Conservation (phyloP, 1,140 invertebrate genomes). For the Nebria ingens region DNA sequence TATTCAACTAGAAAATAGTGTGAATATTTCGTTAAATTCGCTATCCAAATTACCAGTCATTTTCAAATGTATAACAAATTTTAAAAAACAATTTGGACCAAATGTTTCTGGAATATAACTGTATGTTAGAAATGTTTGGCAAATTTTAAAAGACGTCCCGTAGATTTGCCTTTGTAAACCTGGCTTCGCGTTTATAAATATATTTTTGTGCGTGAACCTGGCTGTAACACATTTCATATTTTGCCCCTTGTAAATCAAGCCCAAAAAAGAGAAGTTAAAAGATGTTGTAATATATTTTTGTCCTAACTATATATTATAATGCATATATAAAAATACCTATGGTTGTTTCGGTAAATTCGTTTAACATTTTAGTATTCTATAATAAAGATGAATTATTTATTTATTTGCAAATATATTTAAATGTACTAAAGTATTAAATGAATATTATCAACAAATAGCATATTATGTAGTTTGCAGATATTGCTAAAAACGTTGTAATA, state of each 20-base stretch:
- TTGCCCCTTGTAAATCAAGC: conserved; percentile 5
- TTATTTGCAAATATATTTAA: not conserved
- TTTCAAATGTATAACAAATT: no score
- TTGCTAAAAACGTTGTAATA: conserved; percentile 8
- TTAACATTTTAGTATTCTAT: not conserved
- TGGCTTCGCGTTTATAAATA: conserved; percentile 11
- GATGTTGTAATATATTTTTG: conserved; percentile 7
- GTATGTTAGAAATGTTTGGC: not conserved
- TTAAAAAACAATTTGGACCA: no score
- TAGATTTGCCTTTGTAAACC: conserved; percentile 13
- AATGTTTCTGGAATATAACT: no score
- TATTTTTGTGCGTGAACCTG: conserved; percentile 9
- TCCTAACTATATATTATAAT: conserved; percentile 1
- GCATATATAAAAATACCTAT: no score
- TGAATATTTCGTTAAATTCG: no score
- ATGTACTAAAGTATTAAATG: conserved; percentile 4
- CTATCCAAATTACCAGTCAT: no score
- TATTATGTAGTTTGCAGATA: conserved; percentile 4
- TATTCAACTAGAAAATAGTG: no score
- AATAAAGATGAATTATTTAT: not conserved
- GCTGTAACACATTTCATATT: not conserved
- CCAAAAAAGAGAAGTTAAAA: no score
- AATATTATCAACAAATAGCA: not conserved
- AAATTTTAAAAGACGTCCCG: conserved; percentile 10
- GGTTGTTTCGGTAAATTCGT: not conserved